These are phyloP conservation scores for Subacronicta megacephala DNA, from an alignment of 2,888 invertebrate species.

Conservation along the genomic window DNA sequence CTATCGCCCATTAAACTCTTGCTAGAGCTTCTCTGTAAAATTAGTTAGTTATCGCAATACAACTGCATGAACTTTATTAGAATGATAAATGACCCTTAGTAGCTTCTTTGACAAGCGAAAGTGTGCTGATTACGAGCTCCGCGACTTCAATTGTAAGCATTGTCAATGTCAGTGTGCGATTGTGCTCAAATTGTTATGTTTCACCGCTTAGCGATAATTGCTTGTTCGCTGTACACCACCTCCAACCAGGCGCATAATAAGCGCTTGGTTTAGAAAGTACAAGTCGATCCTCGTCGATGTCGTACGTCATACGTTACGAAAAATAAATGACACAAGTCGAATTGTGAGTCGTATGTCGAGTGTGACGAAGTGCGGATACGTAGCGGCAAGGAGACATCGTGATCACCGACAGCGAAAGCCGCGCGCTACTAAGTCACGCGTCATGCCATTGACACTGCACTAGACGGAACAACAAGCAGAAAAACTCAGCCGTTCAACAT, in stretches of 20 bases:
- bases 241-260: constrained; percentile 68
- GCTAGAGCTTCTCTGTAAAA: not conserved
- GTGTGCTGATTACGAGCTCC: constrained; percentile 63
- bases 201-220: constrained; percentile 74
- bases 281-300: constrained; percentile 60
- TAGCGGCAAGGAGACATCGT: constrained; percentile 62
- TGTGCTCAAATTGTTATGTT: constrained; percentile 75
- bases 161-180: constrained; percentile 75
- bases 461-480: constrained; percentile 75
- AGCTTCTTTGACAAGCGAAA: constrained; percentile 60
- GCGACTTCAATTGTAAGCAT: constrained; percentile 69
- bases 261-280: constrained; percentile 74
- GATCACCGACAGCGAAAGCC: constrained; percentile 79
- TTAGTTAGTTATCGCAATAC: not conserved
- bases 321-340: constrained; percentile 63
- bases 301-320: constrained; percentile 49
- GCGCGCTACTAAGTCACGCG: constrained; percentile 75
- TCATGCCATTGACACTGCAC: constrained; percentile 77
- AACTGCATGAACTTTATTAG: not conserved
- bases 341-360: constrained; percentile 65
- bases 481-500: constrained; percentile 65
- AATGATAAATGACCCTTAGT: constrained; percentile 19
- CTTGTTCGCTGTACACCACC: constrained; percentile 63
- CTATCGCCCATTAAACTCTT: too few species aligned
- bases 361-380: constrained; percentile 63